These are phyloP conservation scores for Leptarthrus brevirostris DNA, from an alignment of 2,888 invertebrate species.

Conservation along the genomic window DNA sequence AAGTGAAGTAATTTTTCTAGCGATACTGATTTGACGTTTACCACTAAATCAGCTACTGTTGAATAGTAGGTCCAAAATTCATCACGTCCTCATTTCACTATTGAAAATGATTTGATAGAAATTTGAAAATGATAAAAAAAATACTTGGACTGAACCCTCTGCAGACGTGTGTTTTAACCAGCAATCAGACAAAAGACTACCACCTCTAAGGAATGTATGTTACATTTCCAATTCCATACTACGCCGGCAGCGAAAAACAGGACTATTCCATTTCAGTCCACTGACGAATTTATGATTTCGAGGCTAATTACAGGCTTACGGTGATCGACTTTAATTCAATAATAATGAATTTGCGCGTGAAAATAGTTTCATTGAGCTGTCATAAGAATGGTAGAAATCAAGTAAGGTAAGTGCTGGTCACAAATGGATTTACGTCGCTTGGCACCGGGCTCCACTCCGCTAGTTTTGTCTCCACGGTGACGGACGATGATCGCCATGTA, in stretches of 20 bases:
- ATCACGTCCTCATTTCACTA: conserved; percentile 21
- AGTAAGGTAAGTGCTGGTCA: neutral
- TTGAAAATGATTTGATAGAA: conserved; percentile 27
- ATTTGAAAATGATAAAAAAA: conserved; percentile 1
- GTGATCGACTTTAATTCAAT: conserved; percentile 42
- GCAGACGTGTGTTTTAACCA: no score
- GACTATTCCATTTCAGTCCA: neutral
- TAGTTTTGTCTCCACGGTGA: conserved; percentile 2
- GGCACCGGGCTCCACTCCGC: neutral
- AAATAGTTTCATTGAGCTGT: conserved; percentile 41
- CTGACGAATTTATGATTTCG: conserved; percentile 34
- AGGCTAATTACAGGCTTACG: conserved; percentile 37
- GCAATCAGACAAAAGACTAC: no score
- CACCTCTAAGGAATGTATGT: neutral
- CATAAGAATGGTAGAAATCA: conserved; percentile 14
- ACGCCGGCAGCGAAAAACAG: conserved; percentile 15
- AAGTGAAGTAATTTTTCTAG: neutral
- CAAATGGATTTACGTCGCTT: neutral
- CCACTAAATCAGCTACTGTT: neutral
- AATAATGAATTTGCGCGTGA: conserved; percentile 35
- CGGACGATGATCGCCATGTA: neutral
- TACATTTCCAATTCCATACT: neutral
- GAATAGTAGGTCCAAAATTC: conserved; percentile 5
- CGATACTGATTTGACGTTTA: neutral
- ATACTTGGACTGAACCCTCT: no score